Percentiles rank a stretch among this genome's conserved stretches.
Evolutionary conservation across 2,888 invertebrate genomes (phyloP).

Genomic region (Orgyia antiqua): DNA sequence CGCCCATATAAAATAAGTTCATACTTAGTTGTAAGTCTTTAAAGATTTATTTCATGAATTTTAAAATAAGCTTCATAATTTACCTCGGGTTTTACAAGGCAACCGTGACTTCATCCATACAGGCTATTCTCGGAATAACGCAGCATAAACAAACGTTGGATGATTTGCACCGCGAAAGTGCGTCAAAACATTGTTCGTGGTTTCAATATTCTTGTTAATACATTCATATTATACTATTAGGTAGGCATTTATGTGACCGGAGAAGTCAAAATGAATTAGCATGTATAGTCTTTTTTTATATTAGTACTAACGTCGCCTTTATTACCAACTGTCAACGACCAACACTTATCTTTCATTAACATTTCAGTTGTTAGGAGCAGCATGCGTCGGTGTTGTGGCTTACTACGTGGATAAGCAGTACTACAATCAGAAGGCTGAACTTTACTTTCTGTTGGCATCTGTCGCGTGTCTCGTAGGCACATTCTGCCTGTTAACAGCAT

Average conservation of each 20-base stretch:
- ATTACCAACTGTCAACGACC: too few species aligned
- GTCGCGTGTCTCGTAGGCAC: constrained; percentile 89
- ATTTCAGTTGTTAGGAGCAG: constrained; percentile 88
- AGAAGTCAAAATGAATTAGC: too few species aligned
- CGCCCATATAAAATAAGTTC: too few species aligned
- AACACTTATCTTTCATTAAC: too few species aligned
- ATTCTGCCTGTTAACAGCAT: constrained; percentile 84
- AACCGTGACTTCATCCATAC: constrained; percentile 36
- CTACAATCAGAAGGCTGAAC: constrained; percentile 66
- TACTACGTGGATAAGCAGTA: constrained; percentile 70
- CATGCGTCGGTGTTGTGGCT: constrained; percentile 84
- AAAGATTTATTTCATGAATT: too few species aligned
- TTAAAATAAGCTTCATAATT: too few species aligned
- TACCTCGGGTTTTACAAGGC: constrained; percentile 27
- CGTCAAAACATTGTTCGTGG: constrained; percentile 10
- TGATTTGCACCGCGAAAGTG: constrained; percentile 19
- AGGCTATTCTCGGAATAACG: constrained; percentile 36
- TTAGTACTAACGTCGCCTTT: too few species aligned
- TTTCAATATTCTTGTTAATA: constrained; percentile 14
- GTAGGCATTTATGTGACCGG: too few species aligned
- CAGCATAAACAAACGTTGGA: constrained; percentile 30
- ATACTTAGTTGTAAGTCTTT: too few species aligned
- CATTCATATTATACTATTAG: too few species aligned
- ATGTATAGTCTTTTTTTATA: too few species aligned
- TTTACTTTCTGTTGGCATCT: constrained; percentile 86